These are phyloP conservation scores for Chunga burmeisteri DNA, from an alignment of 2,113 vertebrate species.

Conservation along the genomic window DNA sequence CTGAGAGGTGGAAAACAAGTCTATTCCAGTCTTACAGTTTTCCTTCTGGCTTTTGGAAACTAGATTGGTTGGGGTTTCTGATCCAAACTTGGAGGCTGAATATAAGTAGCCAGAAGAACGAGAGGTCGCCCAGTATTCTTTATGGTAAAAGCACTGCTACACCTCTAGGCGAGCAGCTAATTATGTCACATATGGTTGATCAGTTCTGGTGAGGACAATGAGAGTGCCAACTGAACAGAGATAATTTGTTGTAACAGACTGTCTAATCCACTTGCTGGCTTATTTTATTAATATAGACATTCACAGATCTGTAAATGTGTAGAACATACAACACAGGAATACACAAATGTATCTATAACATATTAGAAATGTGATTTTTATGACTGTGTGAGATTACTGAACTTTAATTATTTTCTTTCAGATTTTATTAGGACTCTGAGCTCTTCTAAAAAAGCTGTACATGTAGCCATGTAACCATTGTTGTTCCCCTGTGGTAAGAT, in stretches of 20 bases:
- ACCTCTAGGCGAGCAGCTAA: neutral
- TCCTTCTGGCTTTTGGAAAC: neutral
- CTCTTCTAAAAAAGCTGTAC: neutral
- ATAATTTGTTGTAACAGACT: constrained; percentile 38
- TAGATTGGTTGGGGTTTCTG: neutral
- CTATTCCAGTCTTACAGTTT: neutral
- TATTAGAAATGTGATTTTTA: neutral
- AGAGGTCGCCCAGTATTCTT: neutral
- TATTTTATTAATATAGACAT: constrained; percentile 18
- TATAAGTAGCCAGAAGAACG: neutral
- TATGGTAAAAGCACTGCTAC: neutral
- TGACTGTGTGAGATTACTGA: neutral
- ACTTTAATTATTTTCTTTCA: neutral
- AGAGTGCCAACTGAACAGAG: constrained; percentile 17
- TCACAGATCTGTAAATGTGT: neutral
- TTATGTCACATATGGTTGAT: neutral
- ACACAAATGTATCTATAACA: neutral
- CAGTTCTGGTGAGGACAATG: constrained; percentile 41
- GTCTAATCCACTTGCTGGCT: neutral
- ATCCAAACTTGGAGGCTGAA: neutral
- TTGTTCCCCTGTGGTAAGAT: neutral
- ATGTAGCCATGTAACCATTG: neutral
- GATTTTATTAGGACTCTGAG: neutral
- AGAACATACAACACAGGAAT: neutral
- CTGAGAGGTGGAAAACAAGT: neutral